A percentile compares a stretch with the other conserved stretches of the same genome.
These are phyloP conservation scores for Lymantria monacha DNA, from an alignment of 2,888 invertebrate genomes.

Conservation along the genomic window DNA sequence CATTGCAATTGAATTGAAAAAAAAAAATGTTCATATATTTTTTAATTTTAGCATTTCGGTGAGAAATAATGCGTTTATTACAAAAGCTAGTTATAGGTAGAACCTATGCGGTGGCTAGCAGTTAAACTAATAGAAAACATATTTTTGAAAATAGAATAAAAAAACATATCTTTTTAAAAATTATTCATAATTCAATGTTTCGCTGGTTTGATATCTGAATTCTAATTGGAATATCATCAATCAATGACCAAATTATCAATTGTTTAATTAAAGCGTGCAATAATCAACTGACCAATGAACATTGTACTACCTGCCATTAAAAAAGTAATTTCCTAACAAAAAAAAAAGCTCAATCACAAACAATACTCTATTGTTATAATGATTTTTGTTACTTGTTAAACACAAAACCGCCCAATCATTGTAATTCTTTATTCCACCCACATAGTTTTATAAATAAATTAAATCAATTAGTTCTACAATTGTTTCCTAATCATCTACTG, in stretches of 20 bases:
- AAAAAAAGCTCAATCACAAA: slow-evolving; percentile 58
- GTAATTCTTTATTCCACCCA: slow-evolving; percentile 67
- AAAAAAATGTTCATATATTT: too few species aligned
- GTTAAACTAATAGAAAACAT: too few species aligned
- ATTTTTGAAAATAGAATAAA: too few species aligned
- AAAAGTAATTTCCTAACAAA: slow-evolving; percentile 60
- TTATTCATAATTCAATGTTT: too few species aligned
- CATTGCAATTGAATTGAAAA: too few species aligned
- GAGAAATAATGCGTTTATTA: too few species aligned
- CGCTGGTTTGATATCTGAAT: slow-evolving; percentile 6
- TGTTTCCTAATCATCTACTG: slow-evolving; percentile 21
- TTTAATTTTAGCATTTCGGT: too few species aligned
- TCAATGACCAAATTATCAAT: slow-evolving; percentile 24
- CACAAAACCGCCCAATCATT: slow-evolving; percentile 62
- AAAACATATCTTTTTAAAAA: too few species aligned
- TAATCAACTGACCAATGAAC: slow-evolving; percentile 52
- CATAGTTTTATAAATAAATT: slow-evolving; percentile 54
- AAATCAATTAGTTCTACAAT: slow-evolving; percentile 40
- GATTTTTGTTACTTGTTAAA: slow-evolving; percentile 65
- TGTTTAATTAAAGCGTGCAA: slow-evolving; percentile 30
- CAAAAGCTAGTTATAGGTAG: too few species aligned
- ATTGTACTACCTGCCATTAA: slow-evolving; percentile 34
- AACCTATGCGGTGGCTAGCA: too few species aligned
- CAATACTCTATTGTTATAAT: slow-evolving; percentile 72
- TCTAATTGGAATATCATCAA: slow-evolving; percentile 28